Percentiles rank a stretch among this genome's conserved stretches.
Conservation (phyloP, 1,140 invertebrate species). For the Chrysoperla carnea region DNA sequence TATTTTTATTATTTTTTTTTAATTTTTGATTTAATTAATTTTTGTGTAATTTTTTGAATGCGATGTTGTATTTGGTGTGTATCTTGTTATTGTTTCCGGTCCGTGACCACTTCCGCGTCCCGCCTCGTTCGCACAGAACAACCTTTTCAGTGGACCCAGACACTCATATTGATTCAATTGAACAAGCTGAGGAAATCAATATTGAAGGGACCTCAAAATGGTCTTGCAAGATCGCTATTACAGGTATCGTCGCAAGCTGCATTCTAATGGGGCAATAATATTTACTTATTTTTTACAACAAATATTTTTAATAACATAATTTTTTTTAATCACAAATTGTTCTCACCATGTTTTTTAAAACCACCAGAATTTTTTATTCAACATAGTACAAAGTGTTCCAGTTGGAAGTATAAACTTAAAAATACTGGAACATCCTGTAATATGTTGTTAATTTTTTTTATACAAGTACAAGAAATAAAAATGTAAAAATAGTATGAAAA, state of each 20-base stretch:
- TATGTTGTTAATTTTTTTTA: too few species aligned
- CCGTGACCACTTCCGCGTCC: conserved; percentile 22
- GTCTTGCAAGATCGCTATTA: conserved; percentile 99
- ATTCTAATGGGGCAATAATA: conserved; percentile 19
- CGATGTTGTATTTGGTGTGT: conserved; percentile 19
- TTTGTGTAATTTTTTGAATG: conserved; percentile 1
- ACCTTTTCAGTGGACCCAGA: conserved; percentile 96
- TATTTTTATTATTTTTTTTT: too few species aligned
- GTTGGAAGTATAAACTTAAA: too few species aligned
- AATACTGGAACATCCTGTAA: too few species aligned
- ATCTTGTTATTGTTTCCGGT: conserved; percentile 29
- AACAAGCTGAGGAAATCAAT: conserved; percentile 92
- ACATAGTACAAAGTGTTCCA: too few species aligned
- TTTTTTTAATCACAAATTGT: conserved; percentile 3
- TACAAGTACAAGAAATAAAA: too few species aligned
- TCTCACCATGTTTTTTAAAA: too few species aligned
- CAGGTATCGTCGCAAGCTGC: conserved; percentile 48
- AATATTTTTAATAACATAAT: conserved; percentile 7
- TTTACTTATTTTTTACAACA: conserved; percentile 3
- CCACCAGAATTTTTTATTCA: too few species aligned
- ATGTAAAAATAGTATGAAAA: too few species aligned
- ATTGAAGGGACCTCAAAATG: conserved; percentile 99
- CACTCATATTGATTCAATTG: conserved; percentile 96
- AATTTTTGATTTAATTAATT: too few species aligned
- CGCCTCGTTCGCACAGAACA: conserved; percentile 42